Base-by-base conservation (phyloP, 2,888 invertebrate genomes). In the Zonitis immaculata region DNA sequence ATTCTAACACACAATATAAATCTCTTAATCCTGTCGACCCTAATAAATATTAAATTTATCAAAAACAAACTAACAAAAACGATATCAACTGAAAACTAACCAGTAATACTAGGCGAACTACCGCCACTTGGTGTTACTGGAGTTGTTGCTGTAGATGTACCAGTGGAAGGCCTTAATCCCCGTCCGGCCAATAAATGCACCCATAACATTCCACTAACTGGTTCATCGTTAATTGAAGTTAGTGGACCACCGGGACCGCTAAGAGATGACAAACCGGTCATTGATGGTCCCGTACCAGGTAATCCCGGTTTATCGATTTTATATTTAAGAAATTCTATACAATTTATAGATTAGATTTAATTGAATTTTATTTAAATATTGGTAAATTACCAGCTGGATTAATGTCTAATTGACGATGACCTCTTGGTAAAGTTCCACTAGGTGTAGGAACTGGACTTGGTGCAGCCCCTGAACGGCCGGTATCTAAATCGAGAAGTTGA, bases 1-100 rank as follows among this genome's bases (percentile, higher is more conserved):
- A 94, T 76, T 99, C 98, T 56, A 99, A 80, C 28, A 99, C 98
- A 75, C 98, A 98, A 76, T 99, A 99, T 55, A 99, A 80, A 77
- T 99, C 98, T 58, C 95, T 79, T 58, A 84, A 76, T 26, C 80
- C 80, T 44, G 80, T 79, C 49, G 78, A 76, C 56, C 80, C 81
- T 78, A 63, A 11, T 25, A 12, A 16, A 27, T 26, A 16, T 4
- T n/a, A n/a, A 26, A 26, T 26, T 43, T 22, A 14, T 43, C 3
- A n/a, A 5, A 42, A 42, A 42, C 20, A 30, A 39, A 20, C 25
- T 14, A 30, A 12, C 7, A 12, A 44, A 42, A 32, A 30, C 14
- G 28, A 18, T 7, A n/a, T 28, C n/a, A 3, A 25, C 2, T 30
- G 18, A 32, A 51, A 50, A 35, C 45, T 52, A 8, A 70, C 73